A percentile compares a stretch with the other conserved stretches of the same genome.
phyloP scores from a whole-genome alignment of 2,113 vertebrate species.

The Atractosteus spatula region DNA sequence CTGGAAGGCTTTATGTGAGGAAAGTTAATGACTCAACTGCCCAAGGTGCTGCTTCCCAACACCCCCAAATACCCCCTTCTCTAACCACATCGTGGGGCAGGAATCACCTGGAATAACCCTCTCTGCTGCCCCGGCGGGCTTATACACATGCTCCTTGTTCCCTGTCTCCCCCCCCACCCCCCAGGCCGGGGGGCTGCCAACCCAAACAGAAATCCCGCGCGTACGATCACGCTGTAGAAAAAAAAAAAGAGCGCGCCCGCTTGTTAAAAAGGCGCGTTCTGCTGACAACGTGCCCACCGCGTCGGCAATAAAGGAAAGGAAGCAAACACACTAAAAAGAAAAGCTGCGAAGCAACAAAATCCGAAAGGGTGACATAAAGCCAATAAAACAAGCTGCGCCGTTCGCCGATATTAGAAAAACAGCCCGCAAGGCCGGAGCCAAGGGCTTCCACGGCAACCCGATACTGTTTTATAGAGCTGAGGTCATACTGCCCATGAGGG shows the following conservation, averaged over 20 bases:
- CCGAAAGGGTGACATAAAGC: slow-evolving; percentile 9
- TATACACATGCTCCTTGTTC: background rate
- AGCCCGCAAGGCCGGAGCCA: slow-evolving; percentile 12
- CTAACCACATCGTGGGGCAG: slow-evolving; percentile 33
- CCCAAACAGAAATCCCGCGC: background rate
- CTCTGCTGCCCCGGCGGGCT: background rate
- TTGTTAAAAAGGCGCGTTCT: too few species aligned
- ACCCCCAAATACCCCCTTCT: slow-evolving; percentile 35
- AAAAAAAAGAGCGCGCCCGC: slow-evolving; percentile 29
- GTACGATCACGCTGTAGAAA: slow-evolving; percentile 7
- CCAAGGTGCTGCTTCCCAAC: slow-evolving; percentile 43
- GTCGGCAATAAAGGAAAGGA: too few species aligned
- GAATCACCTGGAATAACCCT: slow-evolving; percentile 45
- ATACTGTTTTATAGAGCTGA: slow-evolving; percentile 53
- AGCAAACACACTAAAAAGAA: background rate
- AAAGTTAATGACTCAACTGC: slow-evolving; percentile 17
- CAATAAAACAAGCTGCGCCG: slow-evolving; percentile 41
- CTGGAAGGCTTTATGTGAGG: background rate
- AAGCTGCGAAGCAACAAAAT: slow-evolving; percentile 23
- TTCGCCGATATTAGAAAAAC: background rate
- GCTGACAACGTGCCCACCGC: too few species aligned
- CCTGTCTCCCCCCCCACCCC: background rate
- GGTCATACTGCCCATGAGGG: slow-evolving; percentile 44
- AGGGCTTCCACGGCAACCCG: slow-evolving; percentile 49
- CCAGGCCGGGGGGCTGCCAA: background rate